Percentiles rank a stretch among this genome's conserved stretches.
These are phyloP conservation scores for Petrocephalus microphthalmus DNA, from an alignment of 2,113 vertebrate species.

Conservation along the genomic window DNA sequence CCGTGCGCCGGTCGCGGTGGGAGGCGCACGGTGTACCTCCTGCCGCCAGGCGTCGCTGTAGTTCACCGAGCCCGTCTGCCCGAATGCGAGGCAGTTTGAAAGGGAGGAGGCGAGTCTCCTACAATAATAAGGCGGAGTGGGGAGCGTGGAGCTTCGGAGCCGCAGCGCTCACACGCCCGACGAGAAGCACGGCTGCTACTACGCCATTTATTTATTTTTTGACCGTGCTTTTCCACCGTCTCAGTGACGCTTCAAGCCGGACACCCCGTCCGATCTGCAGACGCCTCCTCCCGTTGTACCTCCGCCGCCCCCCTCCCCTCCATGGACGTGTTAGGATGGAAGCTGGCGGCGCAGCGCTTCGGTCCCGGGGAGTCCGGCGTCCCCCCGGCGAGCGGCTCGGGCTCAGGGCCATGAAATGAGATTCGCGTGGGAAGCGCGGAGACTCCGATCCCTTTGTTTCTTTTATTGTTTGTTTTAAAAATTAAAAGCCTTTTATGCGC, in stretches of 20 bases:
- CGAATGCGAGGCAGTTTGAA: neutral
- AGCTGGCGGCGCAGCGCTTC: neutral
- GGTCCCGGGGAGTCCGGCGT: neutral
- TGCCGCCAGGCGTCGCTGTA: conserved; percentile 13
- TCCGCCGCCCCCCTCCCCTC: neutral
- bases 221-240: neutral
- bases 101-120: conserved; percentile 1
- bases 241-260: neutral
- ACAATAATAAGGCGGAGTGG: conserved; percentile 21
- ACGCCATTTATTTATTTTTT: neutral
- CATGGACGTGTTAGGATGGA: neutral
- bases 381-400: neutral
- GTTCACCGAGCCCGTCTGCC: neutral
- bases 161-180: neutral
- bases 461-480: neutral
- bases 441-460: neutral
- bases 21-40: neutral
- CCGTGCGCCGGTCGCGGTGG: neutral
- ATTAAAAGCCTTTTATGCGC: neutral
- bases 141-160: neutral
- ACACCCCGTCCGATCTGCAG: neutral
- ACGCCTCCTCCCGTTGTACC: neutral
- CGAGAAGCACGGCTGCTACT: neutral
- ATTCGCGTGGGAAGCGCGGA: neutral
- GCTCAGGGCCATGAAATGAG: neutral